Conservation (phyloP, 2,113 vertebrate genomes). For the Calypte anna region DNA sequence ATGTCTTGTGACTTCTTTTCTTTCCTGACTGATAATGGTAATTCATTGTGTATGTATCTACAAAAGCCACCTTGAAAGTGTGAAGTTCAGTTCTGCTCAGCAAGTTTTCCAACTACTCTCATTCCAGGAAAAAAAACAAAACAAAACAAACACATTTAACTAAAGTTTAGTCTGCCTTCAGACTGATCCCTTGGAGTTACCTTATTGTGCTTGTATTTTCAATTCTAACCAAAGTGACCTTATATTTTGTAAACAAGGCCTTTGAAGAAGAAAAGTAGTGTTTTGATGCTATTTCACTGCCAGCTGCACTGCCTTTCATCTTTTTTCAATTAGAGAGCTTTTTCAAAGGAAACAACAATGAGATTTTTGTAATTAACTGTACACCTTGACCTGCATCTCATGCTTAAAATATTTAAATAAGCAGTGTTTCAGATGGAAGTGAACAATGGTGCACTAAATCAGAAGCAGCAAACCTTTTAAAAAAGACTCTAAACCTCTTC, state of each 20-base stretch:
- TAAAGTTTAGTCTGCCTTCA: slow-evolving; percentile 20
- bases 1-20: not conserved
- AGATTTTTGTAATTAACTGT: slow-evolving; percentile 36
- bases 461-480: not conserved
- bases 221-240: slow-evolving; percentile 34
- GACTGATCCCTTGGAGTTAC: slow-evolving; percentile 5
- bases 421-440: not conserved
- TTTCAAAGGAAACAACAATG: slow-evolving; percentile 23
- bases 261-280: slow-evolving; percentile 25
- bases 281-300: slow-evolving; percentile 17
- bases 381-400: slow-evolving; percentile 28
- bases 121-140: not conserved
- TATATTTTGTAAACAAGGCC: slow-evolving; percentile 43
- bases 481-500: not conserved
- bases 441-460: not conserved
- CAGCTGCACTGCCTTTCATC: slow-evolving; percentile 37
- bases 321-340: not conserved
- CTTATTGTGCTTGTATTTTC: slow-evolving; percentile 24
- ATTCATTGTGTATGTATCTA: not conserved
- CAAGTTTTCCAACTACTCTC: not conserved
- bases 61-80: slow-evolving; percentile 15
- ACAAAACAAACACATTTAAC: not conserved
- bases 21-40: not conserved
- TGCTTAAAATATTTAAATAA: slow-evolving; percentile 45
- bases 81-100: not conserved